Percentiles rank a stretch among this genome's conserved stretches.
Conservation (phyloP, 2,797 vertebrate genomes). For the Eulemur albifrons region DNA sequence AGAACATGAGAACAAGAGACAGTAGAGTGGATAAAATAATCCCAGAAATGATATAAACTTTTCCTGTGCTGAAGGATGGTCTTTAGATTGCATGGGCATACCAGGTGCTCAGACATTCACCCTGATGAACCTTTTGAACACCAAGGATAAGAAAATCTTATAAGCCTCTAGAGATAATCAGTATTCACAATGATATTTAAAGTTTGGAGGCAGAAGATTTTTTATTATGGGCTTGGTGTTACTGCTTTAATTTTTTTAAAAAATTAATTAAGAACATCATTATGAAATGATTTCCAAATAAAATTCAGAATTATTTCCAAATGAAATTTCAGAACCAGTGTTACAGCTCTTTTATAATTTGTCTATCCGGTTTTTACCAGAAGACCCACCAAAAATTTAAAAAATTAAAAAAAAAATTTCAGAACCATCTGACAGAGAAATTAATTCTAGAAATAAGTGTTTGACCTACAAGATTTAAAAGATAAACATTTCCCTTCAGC, state of each 20-base stretch:
- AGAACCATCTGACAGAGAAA: not conserved
- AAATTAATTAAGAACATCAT: not conserved
- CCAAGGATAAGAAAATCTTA: not conserved
- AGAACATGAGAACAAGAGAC: not conserved
- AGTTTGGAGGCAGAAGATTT: not conserved
- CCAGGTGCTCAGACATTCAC: not conserved
- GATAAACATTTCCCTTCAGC: not conserved
- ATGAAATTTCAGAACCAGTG: not conserved
- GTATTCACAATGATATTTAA: not conserved
- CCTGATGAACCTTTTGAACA: not conserved
- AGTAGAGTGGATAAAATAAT: not conserved
- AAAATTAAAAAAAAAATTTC: too few species aligned
- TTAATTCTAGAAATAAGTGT: not conserved
- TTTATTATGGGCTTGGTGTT: not conserved
- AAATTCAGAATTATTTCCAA: not conserved
- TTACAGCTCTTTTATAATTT: not conserved
- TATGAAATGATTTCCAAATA: not conserved
- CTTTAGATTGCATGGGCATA: not conserved
- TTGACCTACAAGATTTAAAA: not conserved
- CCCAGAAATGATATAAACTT: not conserved
- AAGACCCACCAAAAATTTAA: too few species aligned
- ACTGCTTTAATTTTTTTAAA: not conserved
- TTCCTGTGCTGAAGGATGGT: not conserved
- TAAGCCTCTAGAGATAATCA: not conserved
- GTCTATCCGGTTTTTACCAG: not conserved